Percentiles rank a stretch among this genome's conserved stretches.
phyloP scores from a whole-genome alignment of 2,113 vertebrate species.

The Solea senegalensis region DNA sequence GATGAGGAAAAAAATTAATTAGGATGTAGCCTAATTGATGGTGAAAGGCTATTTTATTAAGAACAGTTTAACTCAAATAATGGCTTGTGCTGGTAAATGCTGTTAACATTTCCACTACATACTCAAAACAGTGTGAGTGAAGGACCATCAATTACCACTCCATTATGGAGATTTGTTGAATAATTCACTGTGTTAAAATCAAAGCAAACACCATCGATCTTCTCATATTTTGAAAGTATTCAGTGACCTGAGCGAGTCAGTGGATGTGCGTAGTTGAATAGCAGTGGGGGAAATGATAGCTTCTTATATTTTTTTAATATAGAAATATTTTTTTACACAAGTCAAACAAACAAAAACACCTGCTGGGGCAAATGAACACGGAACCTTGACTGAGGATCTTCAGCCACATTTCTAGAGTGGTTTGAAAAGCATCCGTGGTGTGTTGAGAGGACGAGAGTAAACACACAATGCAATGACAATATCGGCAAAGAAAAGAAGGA shows the following conservation, averaged over 20 bases:
- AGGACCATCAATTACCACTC: conserved; percentile 32
- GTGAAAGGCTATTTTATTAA: conserved; percentile 16
- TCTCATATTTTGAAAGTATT: conserved; percentile 29
- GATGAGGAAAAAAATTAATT: neutral
- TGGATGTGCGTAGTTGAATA: conserved; percentile 26
- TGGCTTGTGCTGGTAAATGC: conserved; percentile 10
- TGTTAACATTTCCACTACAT: conserved; percentile 18
- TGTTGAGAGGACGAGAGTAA: conserved; percentile 58
- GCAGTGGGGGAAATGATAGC: conserved; percentile 16
- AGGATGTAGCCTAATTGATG: neutral
- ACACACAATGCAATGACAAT: conserved; percentile 60
- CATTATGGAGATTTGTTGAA: conserved; percentile 10
- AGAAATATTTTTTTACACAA: conserved; percentile 31
- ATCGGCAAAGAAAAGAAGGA: conserved; percentile 23
- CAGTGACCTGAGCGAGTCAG: conserved; percentile 40
- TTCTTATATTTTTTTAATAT: conserved; percentile 27
- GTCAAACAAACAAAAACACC: conserved; percentile 47
- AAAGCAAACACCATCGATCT: conserved; percentile 29
- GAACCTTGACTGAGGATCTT: conserved; percentile 48
- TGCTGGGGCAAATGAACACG: conserved; percentile 40
- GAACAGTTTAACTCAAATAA: conserved; percentile 16
- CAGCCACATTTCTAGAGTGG: conserved; percentile 64
- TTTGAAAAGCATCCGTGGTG: conserved; percentile 71
- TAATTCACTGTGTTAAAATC: conserved; percentile 34
- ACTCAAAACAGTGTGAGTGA: conserved; percentile 24